Conservation (phyloP, 2,113 vertebrate genomes). For the Alethe diademata region DNA sequence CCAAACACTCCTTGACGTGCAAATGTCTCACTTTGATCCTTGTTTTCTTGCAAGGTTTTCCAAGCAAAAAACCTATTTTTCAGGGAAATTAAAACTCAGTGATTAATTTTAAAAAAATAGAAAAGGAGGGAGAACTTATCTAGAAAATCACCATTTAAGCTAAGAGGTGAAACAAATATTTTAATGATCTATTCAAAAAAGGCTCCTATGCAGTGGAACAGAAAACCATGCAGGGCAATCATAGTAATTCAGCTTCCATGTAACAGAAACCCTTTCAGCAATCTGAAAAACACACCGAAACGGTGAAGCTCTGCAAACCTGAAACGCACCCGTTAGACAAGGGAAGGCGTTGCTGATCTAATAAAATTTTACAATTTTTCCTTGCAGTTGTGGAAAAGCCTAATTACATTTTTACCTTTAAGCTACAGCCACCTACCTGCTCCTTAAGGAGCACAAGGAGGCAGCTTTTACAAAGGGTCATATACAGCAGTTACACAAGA, state of each 20-base stretch:
- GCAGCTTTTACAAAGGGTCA: background rate
- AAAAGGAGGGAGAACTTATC: background rate
- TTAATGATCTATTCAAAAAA: background rate
- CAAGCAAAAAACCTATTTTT: slow-evolving; percentile 43
- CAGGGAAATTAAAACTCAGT: slow-evolving; percentile 38
- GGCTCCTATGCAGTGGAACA: background rate
- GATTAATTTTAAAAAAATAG: background rate
- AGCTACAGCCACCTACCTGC: background rate
- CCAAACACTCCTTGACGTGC: background rate
- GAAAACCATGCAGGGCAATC: background rate
- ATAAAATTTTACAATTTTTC: background rate
- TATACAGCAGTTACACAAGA: background rate
- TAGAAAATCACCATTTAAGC: background rate
- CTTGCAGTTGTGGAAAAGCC: background rate
- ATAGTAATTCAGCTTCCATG: background rate
- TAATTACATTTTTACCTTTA: background rate
- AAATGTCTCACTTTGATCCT: background rate
- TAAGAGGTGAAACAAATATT: background rate
- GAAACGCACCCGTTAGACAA: slow-evolving; percentile 39
- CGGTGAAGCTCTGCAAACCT: background rate
- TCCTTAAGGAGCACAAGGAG: background rate
- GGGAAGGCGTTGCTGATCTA: slow-evolving; percentile 23
- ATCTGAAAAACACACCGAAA: background rate
- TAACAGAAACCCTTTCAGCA: background rate
- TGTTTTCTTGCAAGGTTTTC: background rate